Evolutionary conservation across 2,888 invertebrate genomes (phyloP), one percentile per base, ranked within the genome.

Genomic region (Pammene fasciana): DNA sequence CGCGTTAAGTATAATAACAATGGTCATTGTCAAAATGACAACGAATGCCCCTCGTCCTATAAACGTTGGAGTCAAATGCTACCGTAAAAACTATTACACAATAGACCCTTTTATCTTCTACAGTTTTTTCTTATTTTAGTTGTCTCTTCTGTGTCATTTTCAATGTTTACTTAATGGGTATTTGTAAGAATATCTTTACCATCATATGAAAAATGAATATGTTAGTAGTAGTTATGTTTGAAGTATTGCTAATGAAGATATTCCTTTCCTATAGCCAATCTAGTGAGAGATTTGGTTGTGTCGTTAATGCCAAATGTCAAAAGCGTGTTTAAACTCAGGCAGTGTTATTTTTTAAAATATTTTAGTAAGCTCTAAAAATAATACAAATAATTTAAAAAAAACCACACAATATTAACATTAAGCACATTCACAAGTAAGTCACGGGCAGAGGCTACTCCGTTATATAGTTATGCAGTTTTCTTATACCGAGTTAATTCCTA

Each of bases 401-500:
- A n/a, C n/a, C n/a, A n/a, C n/a, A n/a, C n/a, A n/a, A n/a, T n/a
- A n/a, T n/a, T n/a, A n/a, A n/a, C n/a, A n/a, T n/a, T n/a, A n/a
- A n/a, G n/a, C n/a, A n/a, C n/a, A n/a, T n/a, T n/a, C n/a, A n/a
- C n/a, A 26, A 26, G 2, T 26, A 26, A 3, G 26, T 26, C 26
- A 26, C 26, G 26, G 26, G 26, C n/a, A 26, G 4, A 26, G 26
- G 26, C 26, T 26, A 26, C 26, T 26, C 48, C 9, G 10, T 48
- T 9, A 9, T 50, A 18, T 50, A 50, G 10, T 10, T 18, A 50
- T 54, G 59, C 65, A 41, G 38, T 60, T 46, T 65, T 54, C 56
- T 70, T 57, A 65, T 70, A 55, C 18, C 65, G 48, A 65, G 77
- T 76, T 73, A 74, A 74, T 75, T 73, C 73, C 71, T 75, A 74